Evolutionary conservation across 2,888 invertebrate species (phyloP), one percentile per base, ranked within the genome.

Genomic region (Scaptomyza flava): DNA sequence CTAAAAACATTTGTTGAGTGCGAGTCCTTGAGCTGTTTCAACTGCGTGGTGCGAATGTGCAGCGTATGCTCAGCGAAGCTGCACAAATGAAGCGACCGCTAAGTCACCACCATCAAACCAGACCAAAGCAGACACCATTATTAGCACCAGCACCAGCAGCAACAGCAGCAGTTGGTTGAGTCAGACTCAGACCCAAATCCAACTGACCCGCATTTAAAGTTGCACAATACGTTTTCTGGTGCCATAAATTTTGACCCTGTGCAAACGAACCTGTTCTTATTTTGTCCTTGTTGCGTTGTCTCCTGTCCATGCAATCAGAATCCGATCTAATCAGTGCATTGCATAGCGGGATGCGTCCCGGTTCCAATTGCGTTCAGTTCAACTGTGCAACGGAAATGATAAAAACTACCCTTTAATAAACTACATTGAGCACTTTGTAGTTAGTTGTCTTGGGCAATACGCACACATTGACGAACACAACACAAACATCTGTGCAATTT

Each of bases 401-500:
- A 85, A 90, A 91, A 92, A 90, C 91, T 91, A 92, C 91, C 91
- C 91, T 90, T 90, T 86, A 73, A 86, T 91, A 81, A 87, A 86
- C 77, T 71, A 69, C 34, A 41, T 58, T 27, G 52, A 60, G 57
- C 54, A n/a, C 36, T 60, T 34, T 56, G 45, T 58, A 61, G 66
- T 66, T 58, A 61, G 66, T 66, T 79, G 65, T 57, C 51, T 46
- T 69, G 34, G 47, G 30, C 50, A 53, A 58, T 51, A 50, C 38
- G 41, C 31, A 48, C 31, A 38, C 36, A 38, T 38, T 17, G 41
- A 41, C 41, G 34, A 50, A 34, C 68, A 65, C 61, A 66, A 66
- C 72, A 64, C 50, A 64, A 75, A 80, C 90, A 90, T 90, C 90
- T 90, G 90, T 91, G 89, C 88, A 69, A 76, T 88, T 89, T 90